These are phyloP conservation scores for Meandrusa payeni DNA, from an alignment of 2,888 invertebrate genomes.

Conservation along the genomic window DNA sequence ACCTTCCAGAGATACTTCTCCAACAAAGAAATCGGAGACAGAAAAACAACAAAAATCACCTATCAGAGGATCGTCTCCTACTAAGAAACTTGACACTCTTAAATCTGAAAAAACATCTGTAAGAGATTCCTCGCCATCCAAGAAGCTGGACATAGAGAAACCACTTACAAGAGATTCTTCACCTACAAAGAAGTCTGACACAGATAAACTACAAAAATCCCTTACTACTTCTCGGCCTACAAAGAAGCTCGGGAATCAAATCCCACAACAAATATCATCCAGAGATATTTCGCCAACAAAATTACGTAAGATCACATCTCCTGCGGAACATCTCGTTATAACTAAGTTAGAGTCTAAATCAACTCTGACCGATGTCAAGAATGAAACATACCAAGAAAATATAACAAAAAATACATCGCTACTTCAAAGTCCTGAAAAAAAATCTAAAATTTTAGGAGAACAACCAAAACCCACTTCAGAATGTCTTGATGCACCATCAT, in stretches of 20 bases:
- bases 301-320: slow-evolving; percentile 41
- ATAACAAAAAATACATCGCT: slow-evolving; percentile 23
- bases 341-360: slow-evolving; percentile 8
- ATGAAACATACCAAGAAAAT: slow-evolving; percentile 13
- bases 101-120: slow-evolving; percentile 24
- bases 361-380: slow-evolving; percentile 12
- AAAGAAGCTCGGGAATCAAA: slow-evolving; percentile 10
- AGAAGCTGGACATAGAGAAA: slow-evolving; percentile 26
- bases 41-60: slow-evolving; percentile 10
- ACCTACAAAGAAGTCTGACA: slow-evolving; percentile 6
- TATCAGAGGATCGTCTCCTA: slow-evolving; percentile 1
- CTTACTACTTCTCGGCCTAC: background rate
- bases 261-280: background rate
- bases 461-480: background rate
- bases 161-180: background rate
- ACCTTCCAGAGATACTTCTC: slow-evolving; percentile 16
- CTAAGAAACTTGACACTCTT: background rate
- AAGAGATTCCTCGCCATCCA: slow-evolving; percentile 40
- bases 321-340: slow-evolving; percentile 26
- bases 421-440: slow-evolving; percentile 35
- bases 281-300: slow-evolving; percentile 43
- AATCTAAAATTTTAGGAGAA: slow-evolving; percentile 24
- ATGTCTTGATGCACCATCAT: background rate
- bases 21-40: background rate
- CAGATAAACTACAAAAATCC: slow-evolving; percentile 18